These are phyloP conservation scores for Pyrocoelia pectoralis DNA, from an alignment of 2,888 invertebrate genomes.

Conservation along the genomic window DNA sequence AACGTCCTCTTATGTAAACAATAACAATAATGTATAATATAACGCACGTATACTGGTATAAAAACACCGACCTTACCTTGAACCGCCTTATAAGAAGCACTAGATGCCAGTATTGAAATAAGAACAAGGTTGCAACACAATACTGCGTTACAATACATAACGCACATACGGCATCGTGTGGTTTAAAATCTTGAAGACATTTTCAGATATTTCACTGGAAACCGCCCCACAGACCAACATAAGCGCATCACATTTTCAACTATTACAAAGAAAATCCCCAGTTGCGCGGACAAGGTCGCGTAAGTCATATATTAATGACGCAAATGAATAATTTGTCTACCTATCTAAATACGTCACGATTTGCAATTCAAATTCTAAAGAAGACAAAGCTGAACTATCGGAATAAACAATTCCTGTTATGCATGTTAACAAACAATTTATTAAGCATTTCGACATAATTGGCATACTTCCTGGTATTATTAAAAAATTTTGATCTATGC, in stretches of 20 bases:
- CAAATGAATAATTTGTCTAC: not conserved
- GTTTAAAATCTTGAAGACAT: too few species aligned
- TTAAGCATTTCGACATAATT: slow-evolving; percentile 13
- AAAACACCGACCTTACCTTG: slow-evolving; percentile 1
- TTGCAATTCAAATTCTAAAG: not conserved
- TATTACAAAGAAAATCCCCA: too few species aligned
- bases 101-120: slow-evolving; percentile 2
- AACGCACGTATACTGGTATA: not conserved
- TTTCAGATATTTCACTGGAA: too few species aligned
- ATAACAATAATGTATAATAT: too few species aligned
- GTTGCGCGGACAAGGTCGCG: not conserved
- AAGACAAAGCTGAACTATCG: not conserved
- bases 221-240: too few species aligned
- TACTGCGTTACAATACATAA: not conserved
- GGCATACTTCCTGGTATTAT: slow-evolving; percentile 26
- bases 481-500: not conserved
- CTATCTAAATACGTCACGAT: not conserved
- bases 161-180: too few species aligned
- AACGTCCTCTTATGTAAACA: too few species aligned
- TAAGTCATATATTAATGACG: not conserved
- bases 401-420: slow-evolving; percentile 6
- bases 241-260: too few species aligned
- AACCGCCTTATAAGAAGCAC: slow-evolving; percentile 4
- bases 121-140: slow-evolving; percentile 6
- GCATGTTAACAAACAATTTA: slow-evolving; percentile 5